These are phyloP conservation scores for Liasis olivaceus DNA, from an alignment of 2,797 vertebrate genomes.

Conservation along the genomic window DNA sequence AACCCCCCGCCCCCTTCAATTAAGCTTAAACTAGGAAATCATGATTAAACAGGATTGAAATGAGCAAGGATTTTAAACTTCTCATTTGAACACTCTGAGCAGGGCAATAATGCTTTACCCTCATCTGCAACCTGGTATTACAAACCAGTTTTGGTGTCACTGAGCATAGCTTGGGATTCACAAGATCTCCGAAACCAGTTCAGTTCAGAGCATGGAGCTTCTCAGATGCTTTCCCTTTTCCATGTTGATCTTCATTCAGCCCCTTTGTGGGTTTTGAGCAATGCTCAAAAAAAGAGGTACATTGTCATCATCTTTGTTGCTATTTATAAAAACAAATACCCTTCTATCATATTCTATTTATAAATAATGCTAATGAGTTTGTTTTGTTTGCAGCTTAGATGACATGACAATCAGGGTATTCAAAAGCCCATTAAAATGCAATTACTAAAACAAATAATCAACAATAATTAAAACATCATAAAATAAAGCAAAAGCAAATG, in stretches of 20 bases:
- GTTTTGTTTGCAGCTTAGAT: conserved; percentile 64
- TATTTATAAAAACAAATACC: conserved; percentile 21
- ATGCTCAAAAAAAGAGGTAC: conserved; percentile 37
- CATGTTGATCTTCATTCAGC: conserved; percentile 1
- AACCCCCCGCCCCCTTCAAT: background rate
- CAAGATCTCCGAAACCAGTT: background rate
- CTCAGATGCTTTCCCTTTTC: conserved; percentile 44
- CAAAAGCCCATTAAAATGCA: conserved; percentile 69
- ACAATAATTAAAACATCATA: conserved; percentile 63
- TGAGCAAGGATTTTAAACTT: background rate
- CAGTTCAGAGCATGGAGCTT: conserved; percentile 45
- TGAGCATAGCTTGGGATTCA: background rate
- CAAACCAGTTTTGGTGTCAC: background rate
- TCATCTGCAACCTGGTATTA: background rate
- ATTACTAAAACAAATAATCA: conserved; percentile 68
- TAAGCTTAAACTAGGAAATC: background rate
- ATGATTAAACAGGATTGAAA: background rate
- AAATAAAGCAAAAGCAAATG: conserved; percentile 61
- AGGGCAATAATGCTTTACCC: background rate
- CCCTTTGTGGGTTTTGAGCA: background rate
- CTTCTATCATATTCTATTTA: conserved; percentile 55
- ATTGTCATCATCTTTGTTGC: conserved; percentile 11
- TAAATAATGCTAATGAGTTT: conserved; percentile 59
- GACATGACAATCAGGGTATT: conserved; percentile 53
- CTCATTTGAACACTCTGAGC: background rate